Evolutionary conservation across 2,113 vertebrate genomes (phyloP), one percentile per base, ranked within the genome.

Genomic region (Chaetorhynchus papuensis): DNA sequence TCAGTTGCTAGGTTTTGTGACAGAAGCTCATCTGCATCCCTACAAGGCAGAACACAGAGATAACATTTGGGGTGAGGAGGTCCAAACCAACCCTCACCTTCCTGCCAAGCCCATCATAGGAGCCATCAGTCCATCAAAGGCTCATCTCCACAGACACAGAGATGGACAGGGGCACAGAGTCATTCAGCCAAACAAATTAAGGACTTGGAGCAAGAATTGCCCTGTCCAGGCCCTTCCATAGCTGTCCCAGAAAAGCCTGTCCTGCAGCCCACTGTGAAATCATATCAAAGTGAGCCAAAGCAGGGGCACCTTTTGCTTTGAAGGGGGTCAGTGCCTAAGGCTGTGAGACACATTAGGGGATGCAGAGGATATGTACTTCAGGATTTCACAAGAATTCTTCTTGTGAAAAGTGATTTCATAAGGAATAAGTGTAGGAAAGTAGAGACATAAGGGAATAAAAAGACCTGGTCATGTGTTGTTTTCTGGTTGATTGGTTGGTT

Each of bases 241-340:
- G 6, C 10, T 39, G 39, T 50, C 15, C 37, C 44, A 84, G 44
- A 76, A 72, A 33, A 68, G 9, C 11, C 15, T 63, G 56, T 57
- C 23, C 26, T 18, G 4, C 18, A 57, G 3, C 17, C 4, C 28
- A 17, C 33, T 42, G 37, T 42, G 41, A 60, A 64, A 42, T n/a
- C 27, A 52, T 21, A n/a, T 11, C 56, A 20, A 76, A 80, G 13
- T 9, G 9, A 64, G 35, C 9, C 8, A 45, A 4, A 11, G 13
- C 6, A 69, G 35, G 12, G 47, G 0, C 13, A 17, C 11, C 3
- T 75, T 84, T 65, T 56, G 26, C 6, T 54, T 19, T 13, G 20
- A 45, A 16, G 2, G 1, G 0, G 0, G 1, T 68, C 59, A 37
- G 30, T 26, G 15, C 17, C 28, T 39, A 31, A 18, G 9, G 10